Evolutionary conservation across 2,888 invertebrate genomes (phyloP).

Genomic region (Craniophora ligustri): DNA sequence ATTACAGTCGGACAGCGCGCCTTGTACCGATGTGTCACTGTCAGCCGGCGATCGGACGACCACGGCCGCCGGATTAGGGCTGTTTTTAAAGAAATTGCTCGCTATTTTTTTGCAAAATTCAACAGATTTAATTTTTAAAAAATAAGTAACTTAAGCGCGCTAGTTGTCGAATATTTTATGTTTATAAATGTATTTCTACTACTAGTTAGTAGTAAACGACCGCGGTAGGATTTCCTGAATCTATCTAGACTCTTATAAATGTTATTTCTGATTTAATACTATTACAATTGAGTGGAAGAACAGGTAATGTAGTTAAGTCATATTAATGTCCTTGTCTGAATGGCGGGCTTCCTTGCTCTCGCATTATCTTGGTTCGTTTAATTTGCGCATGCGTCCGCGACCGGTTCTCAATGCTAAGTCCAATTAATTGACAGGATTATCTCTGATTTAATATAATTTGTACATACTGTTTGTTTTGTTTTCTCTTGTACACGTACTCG

Average conservation of each 20-base stretch:
- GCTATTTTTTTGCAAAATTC: constrained; percentile 56
- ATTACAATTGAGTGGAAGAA: constrained; percentile 36
- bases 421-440: constrained; percentile 89
- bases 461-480: constrained; percentile 84
- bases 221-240: neutral
- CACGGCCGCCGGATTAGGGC: constrained; percentile 78
- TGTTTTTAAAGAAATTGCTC: constrained; percentile 83
- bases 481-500: constrained; percentile 69
- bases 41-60: constrained; percentile 80
- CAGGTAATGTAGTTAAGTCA: constrained; percentile 63
- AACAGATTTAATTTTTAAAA: constrained; percentile 19
- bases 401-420: constrained; percentile 86
- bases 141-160: neutral
- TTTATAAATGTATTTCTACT: neutral
- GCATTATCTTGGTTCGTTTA: constrained; percentile 75
- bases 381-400: constrained; percentile 82
- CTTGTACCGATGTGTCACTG: constrained; percentile 89
- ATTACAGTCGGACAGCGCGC: constrained; percentile 85
- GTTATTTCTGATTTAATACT: constrained; percentile 17
- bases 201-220: neutral
- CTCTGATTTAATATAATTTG: constrained; percentile 87
- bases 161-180: too few relatives aligned
- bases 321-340: constrained; percentile 68
- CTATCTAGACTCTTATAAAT: neutral
- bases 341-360: constrained; percentile 67